Evolutionary conservation across 2,888 invertebrate genomes (phyloP).

Genomic region (Stomorhina lunata): DNA sequence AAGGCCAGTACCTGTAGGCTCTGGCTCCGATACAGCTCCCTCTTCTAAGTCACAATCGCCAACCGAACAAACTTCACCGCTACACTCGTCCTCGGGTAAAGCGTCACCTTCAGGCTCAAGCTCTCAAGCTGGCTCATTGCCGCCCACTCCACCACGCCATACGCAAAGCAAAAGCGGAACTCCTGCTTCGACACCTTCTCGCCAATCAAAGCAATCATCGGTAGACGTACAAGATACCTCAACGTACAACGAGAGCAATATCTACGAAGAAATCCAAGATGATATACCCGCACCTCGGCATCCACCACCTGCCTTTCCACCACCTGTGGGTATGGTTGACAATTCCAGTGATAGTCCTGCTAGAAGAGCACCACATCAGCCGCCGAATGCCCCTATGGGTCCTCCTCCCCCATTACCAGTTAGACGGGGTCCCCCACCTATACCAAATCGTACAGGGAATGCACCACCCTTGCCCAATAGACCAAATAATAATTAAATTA

Average conservation of each 20-base stretch:
- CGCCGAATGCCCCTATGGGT: constrained; percentile 79
- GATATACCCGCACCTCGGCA: constrained; percentile 82
- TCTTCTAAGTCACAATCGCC: constrained; percentile 76
- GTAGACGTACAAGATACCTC: constrained; percentile 67
- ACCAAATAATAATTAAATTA: constrained; percentile 76
- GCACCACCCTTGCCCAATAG: constrained; percentile 78
- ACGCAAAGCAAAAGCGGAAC: constrained; percentile 74
- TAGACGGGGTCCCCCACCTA: constrained; percentile 80
- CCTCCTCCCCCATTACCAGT: constrained; percentile 83
- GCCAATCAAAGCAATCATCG: constrained; percentile 72
- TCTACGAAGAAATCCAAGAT: constrained; percentile 83
- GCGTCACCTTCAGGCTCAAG: constrained; percentile 70
- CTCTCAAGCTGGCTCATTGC: constrained; percentile 68
- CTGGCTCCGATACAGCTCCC: constrained; percentile 68
- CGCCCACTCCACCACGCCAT: constrained; percentile 75
- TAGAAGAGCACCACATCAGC: constrained; percentile 52
- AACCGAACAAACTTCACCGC: constrained; percentile 70
- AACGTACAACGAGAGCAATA: constrained; percentile 74
- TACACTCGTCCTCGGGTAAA: constrained; percentile 72
- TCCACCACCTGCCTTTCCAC: constrained; percentile 83
- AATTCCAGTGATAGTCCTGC: constrained; percentile 68
- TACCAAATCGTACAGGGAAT: constrained; percentile 78
- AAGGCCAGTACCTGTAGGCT: constrained; percentile 48
- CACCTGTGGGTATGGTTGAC: constrained; percentile 78
- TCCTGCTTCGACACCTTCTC: constrained; percentile 74